Base-by-base conservation (phyloP, 2,113 vertebrate genomes). In the Penelope pileata region DNA sequence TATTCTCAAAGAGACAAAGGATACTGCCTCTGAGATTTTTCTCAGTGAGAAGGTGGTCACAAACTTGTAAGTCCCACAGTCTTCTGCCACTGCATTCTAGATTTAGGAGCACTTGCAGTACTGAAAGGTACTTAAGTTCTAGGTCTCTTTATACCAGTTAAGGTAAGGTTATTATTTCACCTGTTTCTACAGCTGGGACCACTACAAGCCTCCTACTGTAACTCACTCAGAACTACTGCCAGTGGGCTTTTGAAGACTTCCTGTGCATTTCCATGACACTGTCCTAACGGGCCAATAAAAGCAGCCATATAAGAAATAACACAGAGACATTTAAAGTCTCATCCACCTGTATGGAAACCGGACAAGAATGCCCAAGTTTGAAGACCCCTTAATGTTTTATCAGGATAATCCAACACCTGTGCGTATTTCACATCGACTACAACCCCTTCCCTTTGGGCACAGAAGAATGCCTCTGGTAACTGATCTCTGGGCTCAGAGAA, bases 381-480 rank as follows among this genome's bases (percentile, higher is more conserved):
- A 91, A 73, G 95, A 58, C 2, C 40, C 48, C 58, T 27, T 38
- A 64, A 23, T 6, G 4, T 51, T 66, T 89, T 45, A 38, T 47
- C 45, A 40, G 59, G 34, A 10, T 42, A 53, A 79, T 50, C 70
- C 75, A 76, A 48, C 26, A 32, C 26, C 79, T 79, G 9, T 47
- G 47, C 48, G 43, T 30, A 53, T 11, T 78, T 38, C 12, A 38
- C 53, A 48, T 6, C 21, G 34, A n/a, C 30, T 56, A 6, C 51
- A 38, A 4, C 21, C 59, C 66, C 79, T 73, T 43, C 77, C 34
- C 23, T 58, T 47, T 7, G 34, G 73, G 17, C 73, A 74, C 60
- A 86, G 40, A 47, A 13, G 19, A 60, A 38, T 21, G 1, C 1
- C 0, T 3, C 2, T 43, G 42, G 54, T 21, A 74, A 12, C 27